Conservation (phyloP, 2,113 vertebrate species). For the Alexandromys fortis region DNA sequence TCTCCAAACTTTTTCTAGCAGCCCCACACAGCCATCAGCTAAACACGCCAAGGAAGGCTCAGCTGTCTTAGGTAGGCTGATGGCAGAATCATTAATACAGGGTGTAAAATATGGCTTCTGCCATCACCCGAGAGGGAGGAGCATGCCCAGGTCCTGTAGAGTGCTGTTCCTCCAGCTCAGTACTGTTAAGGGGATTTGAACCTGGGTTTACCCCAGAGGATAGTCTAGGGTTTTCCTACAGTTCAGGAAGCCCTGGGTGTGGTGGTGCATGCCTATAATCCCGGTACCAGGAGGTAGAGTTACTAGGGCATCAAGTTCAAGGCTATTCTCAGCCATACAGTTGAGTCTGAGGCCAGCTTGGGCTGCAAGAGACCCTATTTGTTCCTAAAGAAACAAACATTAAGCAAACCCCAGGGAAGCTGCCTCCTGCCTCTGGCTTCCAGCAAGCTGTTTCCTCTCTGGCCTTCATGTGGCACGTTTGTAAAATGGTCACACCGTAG, state of each 20-base stretch:
- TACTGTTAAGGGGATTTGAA: not conserved
- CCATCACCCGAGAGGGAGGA: not conserved
- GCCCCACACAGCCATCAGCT: constrained; percentile 73
- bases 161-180: not conserved
- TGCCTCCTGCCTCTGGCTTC: not conserved
- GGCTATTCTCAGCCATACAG: not conserved
- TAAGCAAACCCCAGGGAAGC: not conserved
- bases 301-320: not conserved
- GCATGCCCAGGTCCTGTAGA: not conserved
- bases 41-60: constrained; percentile 69
- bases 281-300: not conserved
- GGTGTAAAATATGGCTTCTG: constrained; percentile 69
- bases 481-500: not conserved
- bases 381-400: not conserved
- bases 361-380: not conserved
- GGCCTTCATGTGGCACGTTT: not conserved
- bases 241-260: not conserved
- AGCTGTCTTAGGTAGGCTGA: constrained; percentile 48
- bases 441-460: not conserved
- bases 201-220: not conserved
- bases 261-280: not conserved
- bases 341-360: not conserved
- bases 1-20: constrained; percentile 74
- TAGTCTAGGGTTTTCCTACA: not conserved
- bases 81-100: constrained; percentile 77